Conservation (phyloP, 2,113 vertebrate genomes). For the Lagopus muta region DNA sequence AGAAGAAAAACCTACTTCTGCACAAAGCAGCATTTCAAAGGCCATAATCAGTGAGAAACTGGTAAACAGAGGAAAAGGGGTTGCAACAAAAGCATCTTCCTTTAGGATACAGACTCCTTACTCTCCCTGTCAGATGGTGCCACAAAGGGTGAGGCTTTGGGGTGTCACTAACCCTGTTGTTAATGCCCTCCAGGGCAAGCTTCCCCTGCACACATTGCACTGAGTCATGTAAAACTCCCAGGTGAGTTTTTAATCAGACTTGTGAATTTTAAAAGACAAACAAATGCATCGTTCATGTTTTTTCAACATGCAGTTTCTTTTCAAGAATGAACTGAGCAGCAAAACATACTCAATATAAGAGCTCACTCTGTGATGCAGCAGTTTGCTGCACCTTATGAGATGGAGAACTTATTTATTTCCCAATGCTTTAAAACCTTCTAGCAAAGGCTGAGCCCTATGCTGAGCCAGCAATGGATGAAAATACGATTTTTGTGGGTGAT, state of each 20-base stretch:
- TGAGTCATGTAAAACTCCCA: neutral
- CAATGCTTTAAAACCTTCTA: slow-evolving; percentile 5
- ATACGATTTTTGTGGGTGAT: neutral
- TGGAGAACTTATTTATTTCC: neutral
- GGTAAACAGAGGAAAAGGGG: neutral
- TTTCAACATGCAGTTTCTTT: neutral
- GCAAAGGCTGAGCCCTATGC: slow-evolving; percentile 7
- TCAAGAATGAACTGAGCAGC: neutral
- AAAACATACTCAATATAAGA: neutral
- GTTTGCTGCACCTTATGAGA: neutral
- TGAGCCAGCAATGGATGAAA: neutral
- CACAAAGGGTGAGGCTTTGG: neutral
- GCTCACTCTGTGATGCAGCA: neutral
- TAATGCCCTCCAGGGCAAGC: neutral
- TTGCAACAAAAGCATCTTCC: neutral
- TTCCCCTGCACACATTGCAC: neutral
- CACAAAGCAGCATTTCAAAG: neutral
- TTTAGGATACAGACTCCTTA: neutral
- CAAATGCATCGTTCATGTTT: neutral
- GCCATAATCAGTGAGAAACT: neutral
- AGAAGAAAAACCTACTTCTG: neutral
- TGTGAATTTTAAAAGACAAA: neutral
- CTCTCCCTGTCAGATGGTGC: neutral
- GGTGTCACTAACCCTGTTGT: neutral
- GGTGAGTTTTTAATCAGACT: neutral